Evolutionary conservation across 2,888 invertebrate species (phyloP).

Genomic region (Zygogramma bicolorata): DNA sequence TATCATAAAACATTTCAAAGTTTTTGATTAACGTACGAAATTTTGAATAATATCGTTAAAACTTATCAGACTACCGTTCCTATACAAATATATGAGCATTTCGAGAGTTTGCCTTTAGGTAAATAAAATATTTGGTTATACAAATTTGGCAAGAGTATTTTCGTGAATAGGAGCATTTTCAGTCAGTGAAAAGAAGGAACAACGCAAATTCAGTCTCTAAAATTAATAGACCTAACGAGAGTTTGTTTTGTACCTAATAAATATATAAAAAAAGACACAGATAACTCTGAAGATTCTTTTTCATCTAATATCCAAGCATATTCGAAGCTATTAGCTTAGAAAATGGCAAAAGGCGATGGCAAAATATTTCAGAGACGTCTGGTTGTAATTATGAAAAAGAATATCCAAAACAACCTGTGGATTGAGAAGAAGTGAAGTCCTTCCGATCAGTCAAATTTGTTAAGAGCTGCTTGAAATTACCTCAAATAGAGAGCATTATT

Average conservation of each 20-base stretch:
- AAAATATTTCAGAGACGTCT: background rate
- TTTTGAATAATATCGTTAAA: background rate
- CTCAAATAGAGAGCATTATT: background rate
- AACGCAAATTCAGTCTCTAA: background rate
- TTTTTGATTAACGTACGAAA: background rate
- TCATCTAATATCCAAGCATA: too few species aligned
- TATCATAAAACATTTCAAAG: slow-evolving; percentile 2
- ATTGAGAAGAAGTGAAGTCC: too few species aligned
- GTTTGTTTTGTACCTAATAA: background rate
- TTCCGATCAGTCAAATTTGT: background rate
- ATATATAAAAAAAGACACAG: background rate
- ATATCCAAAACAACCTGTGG: too few species aligned
- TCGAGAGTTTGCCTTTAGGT: background rate
- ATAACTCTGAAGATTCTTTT: too few species aligned
- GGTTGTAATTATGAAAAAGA: background rate
- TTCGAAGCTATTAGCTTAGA: too few species aligned
- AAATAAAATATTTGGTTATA: slow-evolving; percentile 7
- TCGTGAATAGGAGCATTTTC: background rate
- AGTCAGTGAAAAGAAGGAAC: background rate
- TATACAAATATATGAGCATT: slow-evolving; percentile 13
- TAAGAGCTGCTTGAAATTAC: background rate
- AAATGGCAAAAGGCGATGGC: too few species aligned
- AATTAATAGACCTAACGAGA: background rate
- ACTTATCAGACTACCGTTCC: background rate
- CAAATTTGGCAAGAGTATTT: slow-evolving; percentile 1